Base-by-base conservation (phyloP, 2,797 vertebrate genomes). In the Hafferia zeledoni region DNA sequence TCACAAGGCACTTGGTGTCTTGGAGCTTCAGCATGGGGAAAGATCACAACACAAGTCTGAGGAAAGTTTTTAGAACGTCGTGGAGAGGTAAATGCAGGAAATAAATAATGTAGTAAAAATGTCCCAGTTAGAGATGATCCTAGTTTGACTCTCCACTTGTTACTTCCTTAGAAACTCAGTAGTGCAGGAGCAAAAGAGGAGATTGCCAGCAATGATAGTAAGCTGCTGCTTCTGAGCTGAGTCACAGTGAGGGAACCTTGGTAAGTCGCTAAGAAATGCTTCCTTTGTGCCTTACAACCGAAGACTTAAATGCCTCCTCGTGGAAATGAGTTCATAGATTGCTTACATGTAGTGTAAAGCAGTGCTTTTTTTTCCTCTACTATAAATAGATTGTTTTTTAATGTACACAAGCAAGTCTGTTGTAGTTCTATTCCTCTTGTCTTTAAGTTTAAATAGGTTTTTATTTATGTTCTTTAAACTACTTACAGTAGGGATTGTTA, bases 31-130 rank as follows among this genome's bases (percentile, higher is more conserved):
- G 61, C 75, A 57, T 13, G 17, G 39, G 9, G 5, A 76, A 69
- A 68, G n/a, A 87, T 27, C 50, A 47, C 46, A 71, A 60, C 56
- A 31, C 46, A 69, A 83, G 55, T 90, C 43, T 60, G 33, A n/a
- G 57, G 23, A 39, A 91, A 83, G 65, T 83, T 93, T 92, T 72
- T 44, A 56, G 35, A 28, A 61, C 31, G 52, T 76, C 52, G 61
- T 5, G 2, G 35, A 77, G 79, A 84, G 90, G 86, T 43, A 92
- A 79, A 75, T 39, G 24, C 30, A 74, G 68, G 55, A 88, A 88
- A 91, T 92, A 83, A 94, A 93, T 91, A 83, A 87, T 50, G 56
- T 67, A 94, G 33, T 77, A 75, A 80, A 83, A 88, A 72, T 35
- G 50, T 81, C 71, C 11, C 41, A 53, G 70, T 74, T 83, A 35